Evolutionary conservation across 2,888 invertebrate species (phyloP), one percentile per base, ranked within the genome.

Genomic region (Eristalinus aeneus): DNA sequence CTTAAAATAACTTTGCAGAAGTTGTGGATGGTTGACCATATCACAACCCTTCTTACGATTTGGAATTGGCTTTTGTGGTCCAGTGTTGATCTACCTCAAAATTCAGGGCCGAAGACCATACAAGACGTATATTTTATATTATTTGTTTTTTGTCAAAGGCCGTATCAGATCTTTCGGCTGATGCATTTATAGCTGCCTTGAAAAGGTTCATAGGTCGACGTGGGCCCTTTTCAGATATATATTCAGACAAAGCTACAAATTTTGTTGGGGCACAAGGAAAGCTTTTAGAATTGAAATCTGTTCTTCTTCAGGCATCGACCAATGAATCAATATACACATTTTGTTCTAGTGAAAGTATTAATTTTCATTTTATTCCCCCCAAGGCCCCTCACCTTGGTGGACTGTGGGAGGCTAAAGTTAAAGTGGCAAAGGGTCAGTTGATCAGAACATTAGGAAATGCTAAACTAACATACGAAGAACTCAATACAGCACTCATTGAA

Each of bases 1-100:
- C 82, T 80, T 12, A 87, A 88, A 73, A 86, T 88, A 31, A 54
- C 88, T 12, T 54, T 88, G n/a, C 87, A 88, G 39, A 79, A 88
- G 56, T 32, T 82, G 11, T 87, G 82, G 72, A 31, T 77, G 73
- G 12, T 11, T 73, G 3, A 72, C 10, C 23, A 39, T 60, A 16
- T 36, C 64, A 27, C 75, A 81, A 20, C 88, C 80, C 20, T 87
- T 87, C 68, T 65, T 77, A 20, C 61, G 71, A 36, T 76, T 81
- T 61, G 86, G 87, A 16, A 79, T 88, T 9, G 71, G 79, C 34
- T 84, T 84, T 34, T 68, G 69, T 11, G 78, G 78, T 32, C 78
- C 75, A 9, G 27, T 75, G 22, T 36, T 56, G n/a, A 85, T 63
- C 2, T 74, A 78, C 58, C 76, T 78, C 32, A 75, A 61, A 8